phyloP scores from a whole-genome alignment of 2,888 invertebrate genomes.

The Campopleginae sp. region DNA sequence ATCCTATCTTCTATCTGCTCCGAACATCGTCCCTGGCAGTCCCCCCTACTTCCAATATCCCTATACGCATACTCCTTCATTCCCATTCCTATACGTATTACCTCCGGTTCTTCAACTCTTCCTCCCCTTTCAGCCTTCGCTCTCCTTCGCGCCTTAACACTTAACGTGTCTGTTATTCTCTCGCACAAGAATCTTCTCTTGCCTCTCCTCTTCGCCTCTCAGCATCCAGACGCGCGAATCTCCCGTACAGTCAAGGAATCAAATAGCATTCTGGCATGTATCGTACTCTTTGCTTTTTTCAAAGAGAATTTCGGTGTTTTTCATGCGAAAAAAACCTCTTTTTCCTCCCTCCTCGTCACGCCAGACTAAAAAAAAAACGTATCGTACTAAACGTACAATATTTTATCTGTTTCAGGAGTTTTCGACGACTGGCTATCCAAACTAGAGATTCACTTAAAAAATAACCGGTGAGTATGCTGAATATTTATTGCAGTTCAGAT shows the following conservation, averaged over 20 bases:
- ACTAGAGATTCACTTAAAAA: background rate
- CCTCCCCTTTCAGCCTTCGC: constrained; percentile 30
- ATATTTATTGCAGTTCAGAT: background rate
- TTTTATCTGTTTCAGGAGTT: constrained; percentile 43
- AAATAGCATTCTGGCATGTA: constrained; percentile 55
- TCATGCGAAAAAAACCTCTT: background rate
- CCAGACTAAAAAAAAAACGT: background rate
- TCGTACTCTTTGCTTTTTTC: constrained; percentile 37
- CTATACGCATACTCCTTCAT: constrained; percentile 53
- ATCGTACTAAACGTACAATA: background rate
- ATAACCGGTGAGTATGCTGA: constrained; percentile 48
- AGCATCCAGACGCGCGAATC: constrained; percentile 5
- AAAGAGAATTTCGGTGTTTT: constrained; percentile 4
- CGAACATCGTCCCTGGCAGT: constrained; percentile 55
- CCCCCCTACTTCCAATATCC: constrained; percentile 57
- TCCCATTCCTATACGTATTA: constrained; percentile 45
- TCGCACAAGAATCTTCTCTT: constrained; percentile 41
- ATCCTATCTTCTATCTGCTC: constrained; percentile 52
- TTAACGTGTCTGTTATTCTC: constrained; percentile 63
- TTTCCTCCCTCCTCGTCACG: background rate
- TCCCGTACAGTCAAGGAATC: constrained; percentile 33
- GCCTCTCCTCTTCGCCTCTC: background rate
- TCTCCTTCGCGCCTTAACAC: constrained; percentile 54
- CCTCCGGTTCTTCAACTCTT: constrained; percentile 48
- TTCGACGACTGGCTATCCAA: background rate